Conservation (phyloP, 2,888 invertebrate genomes). For the Deladenus siricidicola region DNA sequence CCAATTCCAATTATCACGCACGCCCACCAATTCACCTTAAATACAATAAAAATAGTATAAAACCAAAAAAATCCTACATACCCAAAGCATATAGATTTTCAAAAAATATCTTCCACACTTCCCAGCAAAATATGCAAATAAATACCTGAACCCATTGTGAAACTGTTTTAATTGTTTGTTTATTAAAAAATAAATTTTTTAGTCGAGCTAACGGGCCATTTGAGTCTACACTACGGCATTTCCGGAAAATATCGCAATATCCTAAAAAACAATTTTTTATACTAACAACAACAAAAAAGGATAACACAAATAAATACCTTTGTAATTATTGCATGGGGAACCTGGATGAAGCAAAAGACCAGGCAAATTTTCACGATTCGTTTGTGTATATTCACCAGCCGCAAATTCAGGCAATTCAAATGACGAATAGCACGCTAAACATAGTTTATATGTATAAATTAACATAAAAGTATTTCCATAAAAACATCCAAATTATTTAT, state of each 20-base stretch:
- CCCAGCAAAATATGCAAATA: too few species aligned
- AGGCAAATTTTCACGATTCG: conserved; percentile 37
- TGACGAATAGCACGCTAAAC: conserved; percentile 46
- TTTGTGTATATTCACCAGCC: conserved; percentile 37
- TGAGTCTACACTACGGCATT: conserved; percentile 94
- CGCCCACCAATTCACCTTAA: conserved; percentile 81
- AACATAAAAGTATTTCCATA: neutral
- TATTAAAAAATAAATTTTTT: conserved; percentile 69
- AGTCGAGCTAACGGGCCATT: conserved; percentile 92
- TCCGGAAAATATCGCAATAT: conserved; percentile 97
- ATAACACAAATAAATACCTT: conserved; percentile 37
- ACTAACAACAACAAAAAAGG: too few species aligned
- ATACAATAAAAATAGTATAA: neutral
- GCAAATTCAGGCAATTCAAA: conserved; percentile 47
- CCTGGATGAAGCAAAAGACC: conserved; percentile 69
- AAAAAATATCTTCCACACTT: conserved; percentile 3
- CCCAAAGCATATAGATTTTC: neutral
- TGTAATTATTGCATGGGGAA: conserved; percentile 94
- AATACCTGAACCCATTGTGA: conserved; percentile 42
- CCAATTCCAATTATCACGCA: conserved; percentile 82
- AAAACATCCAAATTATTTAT: neutral
- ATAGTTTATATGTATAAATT: too few species aligned
- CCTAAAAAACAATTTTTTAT: conserved; percentile 60
- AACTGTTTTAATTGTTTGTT: conserved; percentile 44
- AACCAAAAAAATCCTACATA: neutral